A percentile compares a stretch with the other conserved stretches of the same genome.
These are phyloP conservation scores for Mobula hypostoma DNA, from an alignment of 2,113 vertebrate genomes.

Conservation along the genomic window DNA sequence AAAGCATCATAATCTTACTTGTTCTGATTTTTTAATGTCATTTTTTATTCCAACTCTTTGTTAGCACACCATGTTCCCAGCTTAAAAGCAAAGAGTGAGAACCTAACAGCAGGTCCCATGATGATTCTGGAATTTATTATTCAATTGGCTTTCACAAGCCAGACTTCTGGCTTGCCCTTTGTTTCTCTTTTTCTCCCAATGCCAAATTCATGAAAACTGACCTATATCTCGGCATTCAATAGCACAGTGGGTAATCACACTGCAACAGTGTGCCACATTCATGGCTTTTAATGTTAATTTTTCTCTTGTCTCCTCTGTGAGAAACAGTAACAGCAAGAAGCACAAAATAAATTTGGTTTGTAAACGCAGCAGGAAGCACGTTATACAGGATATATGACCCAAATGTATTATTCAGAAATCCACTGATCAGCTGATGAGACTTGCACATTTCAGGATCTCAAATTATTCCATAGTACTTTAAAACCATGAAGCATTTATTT, in stretches of 20 bases:
- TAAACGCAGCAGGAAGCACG: not conserved
- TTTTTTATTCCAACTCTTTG: not conserved
- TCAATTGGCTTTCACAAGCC: not conserved
- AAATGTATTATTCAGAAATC: constrained; percentile 9
- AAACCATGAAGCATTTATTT: too few species aligned
- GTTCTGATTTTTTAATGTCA: not conserved
- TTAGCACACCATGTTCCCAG: not conserved
- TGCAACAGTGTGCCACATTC: not conserved
- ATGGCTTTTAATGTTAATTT: not conserved
- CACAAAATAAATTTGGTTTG: not conserved
- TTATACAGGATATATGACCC: not conserved
- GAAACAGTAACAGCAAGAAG: not conserved
- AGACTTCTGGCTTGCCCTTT: not conserved
- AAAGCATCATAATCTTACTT: not conserved
- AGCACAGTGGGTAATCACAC: not conserved
- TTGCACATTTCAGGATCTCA: too few species aligned
- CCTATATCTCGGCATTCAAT: not conserved
- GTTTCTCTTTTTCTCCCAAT: too few species aligned
- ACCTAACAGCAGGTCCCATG: not conserved
- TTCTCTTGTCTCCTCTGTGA: not conserved
- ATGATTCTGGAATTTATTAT: not conserved
- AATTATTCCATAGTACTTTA: too few species aligned
- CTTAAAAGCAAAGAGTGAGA: not conserved
- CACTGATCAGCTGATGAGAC: not conserved
- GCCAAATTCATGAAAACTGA: not conserved